Conservation (phyloP, 2,888 invertebrate species). For the Netelia inedita region DNA sequence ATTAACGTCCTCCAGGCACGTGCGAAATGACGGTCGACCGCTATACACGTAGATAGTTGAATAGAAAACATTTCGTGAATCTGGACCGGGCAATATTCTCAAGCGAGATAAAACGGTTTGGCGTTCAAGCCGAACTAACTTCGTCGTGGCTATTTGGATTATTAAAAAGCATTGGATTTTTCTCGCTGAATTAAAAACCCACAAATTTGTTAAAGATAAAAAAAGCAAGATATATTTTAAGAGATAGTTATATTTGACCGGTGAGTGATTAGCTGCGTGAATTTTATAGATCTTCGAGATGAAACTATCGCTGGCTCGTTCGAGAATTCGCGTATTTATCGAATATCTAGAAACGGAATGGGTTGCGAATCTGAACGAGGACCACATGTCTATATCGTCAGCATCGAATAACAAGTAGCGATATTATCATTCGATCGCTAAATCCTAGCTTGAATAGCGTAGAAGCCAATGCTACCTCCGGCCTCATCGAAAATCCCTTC, state of each 20-base stretch:
- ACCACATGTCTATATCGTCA: conserved; percentile 3
- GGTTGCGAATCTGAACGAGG: conserved; percentile 19
- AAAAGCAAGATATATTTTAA: neutral
- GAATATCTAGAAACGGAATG: conserved; percentile 17
- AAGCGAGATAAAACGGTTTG: neutral
- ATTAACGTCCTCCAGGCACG: conserved; percentile 38
- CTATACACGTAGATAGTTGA: neutral
- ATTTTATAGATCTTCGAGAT: neutral
- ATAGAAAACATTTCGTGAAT: conserved; percentile 28
- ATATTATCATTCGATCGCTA: conserved; percentile 35
- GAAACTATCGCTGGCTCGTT: neutral
- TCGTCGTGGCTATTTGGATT: neutral
- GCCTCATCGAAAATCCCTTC: conserved; percentile 17
- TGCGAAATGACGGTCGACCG: conserved; percentile 30
- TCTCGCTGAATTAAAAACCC: neutral
- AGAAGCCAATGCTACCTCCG: neutral
- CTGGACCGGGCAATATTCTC: neutral
- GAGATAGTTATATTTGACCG: too few species aligned
- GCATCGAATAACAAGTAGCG: neutral
- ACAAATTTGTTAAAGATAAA: neutral
- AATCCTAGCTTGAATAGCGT: conserved; percentile 15
- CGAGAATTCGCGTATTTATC: conserved; percentile 12
- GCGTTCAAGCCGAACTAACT: neutral
- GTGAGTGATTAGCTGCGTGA: too few species aligned
- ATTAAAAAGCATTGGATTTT: neutral